Percentiles rank a stretch among this genome's conserved stretches.
Evolutionary conservation across 2,113 vertebrate genomes (phyloP).

Genomic region (Lampris megalopsis): DNA sequence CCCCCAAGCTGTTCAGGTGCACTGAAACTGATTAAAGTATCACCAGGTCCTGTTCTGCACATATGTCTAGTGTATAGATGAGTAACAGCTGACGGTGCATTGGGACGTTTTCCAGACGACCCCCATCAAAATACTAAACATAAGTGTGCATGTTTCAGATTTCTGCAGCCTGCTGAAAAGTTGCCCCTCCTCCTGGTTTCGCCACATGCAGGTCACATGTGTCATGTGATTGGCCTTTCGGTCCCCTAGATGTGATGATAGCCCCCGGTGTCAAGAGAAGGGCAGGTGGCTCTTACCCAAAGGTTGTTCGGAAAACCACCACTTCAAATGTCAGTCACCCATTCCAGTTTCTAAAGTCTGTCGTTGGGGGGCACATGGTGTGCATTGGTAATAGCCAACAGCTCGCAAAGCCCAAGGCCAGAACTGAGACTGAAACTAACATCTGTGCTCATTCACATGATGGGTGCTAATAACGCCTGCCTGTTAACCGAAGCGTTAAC

Average conservation of each 20-base stretch:
- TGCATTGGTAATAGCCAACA: slow-evolving; percentile 28
- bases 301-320: background rate
- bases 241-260: background rate
- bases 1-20: too few relatives aligned
- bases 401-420: slow-evolving; percentile 47
- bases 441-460: slow-evolving; percentile 57
- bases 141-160: too few relatives aligned
- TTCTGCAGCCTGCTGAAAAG: too few relatives aligned
- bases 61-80: too few relatives aligned
- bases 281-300: slow-evolving; percentile 31
- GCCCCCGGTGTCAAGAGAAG: background rate
- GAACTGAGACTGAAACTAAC: slow-evolving; percentile 78
- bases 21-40: too few relatives aligned
- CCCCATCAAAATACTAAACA: too few relatives aligned
- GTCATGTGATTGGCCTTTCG: slow-evolving; percentile 43
- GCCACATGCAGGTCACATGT: background rate
- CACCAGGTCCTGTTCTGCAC: too few relatives aligned
- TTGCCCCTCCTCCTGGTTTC: too few relatives aligned
- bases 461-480: slow-evolving; percentile 8
- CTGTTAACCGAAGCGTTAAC: too few relatives aligned
- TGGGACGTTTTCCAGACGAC: too few relatives aligned
- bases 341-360: background rate
- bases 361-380: slow-evolving; percentile 42
- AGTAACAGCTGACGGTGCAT: too few relatives aligned
- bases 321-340: slow-evolving; percentile 6